These are phyloP conservation scores for Camelus bactrianus DNA, from an alignment of 2,113 vertebrate genomes.

Conservation along the genomic window DNA sequence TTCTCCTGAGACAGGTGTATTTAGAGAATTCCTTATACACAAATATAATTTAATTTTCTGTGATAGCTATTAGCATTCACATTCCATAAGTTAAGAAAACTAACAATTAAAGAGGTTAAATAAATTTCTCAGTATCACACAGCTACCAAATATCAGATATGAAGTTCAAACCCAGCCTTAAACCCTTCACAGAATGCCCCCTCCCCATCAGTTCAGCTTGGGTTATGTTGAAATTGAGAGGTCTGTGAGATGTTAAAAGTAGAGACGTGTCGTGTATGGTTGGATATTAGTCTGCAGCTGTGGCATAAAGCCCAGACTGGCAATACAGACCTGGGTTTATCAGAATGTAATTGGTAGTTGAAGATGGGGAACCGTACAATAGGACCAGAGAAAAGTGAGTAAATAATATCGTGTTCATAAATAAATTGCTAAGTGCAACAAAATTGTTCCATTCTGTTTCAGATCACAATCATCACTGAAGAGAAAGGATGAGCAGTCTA, in stretches of 20 bases:
- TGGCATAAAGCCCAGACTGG: background rate
- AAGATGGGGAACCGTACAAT: background rate
- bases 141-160: background rate
- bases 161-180: background rate
- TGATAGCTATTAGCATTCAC: background rate
- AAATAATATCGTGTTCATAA: background rate
- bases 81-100: constrained; percentile 31
- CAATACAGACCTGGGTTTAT: background rate
- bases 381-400: background rate
- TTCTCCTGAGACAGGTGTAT: background rate
- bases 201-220: background rate
- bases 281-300: background rate
- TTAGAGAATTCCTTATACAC: background rate
- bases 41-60: background rate
- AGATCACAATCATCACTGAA: background rate
- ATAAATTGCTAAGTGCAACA: background rate
- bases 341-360: background rate
- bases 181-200: background rate
- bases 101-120: background rate
- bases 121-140: background rate
- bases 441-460: background rate
- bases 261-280: no score
- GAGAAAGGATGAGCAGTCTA: background rate
- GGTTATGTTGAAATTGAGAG: background rate
- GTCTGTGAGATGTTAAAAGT: background rate